These are phyloP conservation scores for Piliocolobus tephrosceles DNA, from an alignment of 2,113 vertebrate species.

Conservation along the genomic window DNA sequence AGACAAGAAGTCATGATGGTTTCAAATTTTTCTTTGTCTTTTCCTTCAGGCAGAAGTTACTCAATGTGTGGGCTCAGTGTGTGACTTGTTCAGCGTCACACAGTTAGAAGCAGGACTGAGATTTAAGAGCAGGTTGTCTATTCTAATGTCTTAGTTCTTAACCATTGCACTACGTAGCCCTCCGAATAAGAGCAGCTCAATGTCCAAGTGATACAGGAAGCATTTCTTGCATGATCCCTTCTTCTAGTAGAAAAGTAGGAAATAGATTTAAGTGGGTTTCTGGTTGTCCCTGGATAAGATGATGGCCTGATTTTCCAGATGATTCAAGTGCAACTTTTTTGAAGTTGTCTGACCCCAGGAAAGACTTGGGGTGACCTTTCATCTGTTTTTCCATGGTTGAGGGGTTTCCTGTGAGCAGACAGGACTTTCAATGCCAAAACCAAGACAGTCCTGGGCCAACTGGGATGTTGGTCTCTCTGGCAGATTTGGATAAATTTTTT, in stretches of 20 bases:
- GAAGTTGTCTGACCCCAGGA: neutral
- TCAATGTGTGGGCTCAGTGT: no score
- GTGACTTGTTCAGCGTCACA: rapidly evolving
- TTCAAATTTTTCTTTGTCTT: neutral
- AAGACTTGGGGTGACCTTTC: neutral
- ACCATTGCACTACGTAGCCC: neutral
- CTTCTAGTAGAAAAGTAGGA: neutral
- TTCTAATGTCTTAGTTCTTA: neutral
- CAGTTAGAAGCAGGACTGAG: neutral
- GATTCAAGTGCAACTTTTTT: neutral
- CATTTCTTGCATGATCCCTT: neutral
- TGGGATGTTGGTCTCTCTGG: no score
- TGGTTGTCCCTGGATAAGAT: neutral
- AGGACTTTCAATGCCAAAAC: neutral
- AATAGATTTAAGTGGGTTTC: neutral
- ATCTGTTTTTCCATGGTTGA: neutral
- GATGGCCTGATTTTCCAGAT: neutral
- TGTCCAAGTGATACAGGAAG: neutral
- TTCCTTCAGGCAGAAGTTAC: neutral
- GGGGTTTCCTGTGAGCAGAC: neutral
- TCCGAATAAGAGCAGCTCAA: neutral
- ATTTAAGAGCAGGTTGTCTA: neutral
- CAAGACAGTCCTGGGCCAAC: neutral
- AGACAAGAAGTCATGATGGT: neutral
- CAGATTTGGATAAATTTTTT: neutral